Evolutionary conservation across 2,797 vertebrate species (phyloP).

Genomic region (Sebastes iracundus): DNA sequence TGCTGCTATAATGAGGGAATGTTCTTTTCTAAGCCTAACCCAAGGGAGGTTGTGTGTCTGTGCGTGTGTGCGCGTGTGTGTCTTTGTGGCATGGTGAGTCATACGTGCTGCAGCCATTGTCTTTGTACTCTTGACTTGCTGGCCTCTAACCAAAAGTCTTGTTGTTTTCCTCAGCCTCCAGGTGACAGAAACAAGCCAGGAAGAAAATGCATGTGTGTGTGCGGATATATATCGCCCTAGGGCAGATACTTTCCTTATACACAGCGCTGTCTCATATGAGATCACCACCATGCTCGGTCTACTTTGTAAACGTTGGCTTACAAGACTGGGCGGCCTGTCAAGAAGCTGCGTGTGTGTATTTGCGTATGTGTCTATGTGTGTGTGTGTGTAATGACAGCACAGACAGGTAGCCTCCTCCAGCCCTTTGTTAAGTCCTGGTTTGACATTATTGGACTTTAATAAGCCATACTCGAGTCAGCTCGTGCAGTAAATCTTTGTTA

Average conservation of each 20-base stretch:
- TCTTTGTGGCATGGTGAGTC: slow-evolving; percentile 52
- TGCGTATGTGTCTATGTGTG: background rate
- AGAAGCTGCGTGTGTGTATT: background rate
- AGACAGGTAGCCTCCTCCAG: slow-evolving; percentile 18
- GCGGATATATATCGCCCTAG: slow-evolving; percentile 4
- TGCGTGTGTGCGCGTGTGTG: background rate
- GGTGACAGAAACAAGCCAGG: slow-evolving; percentile 50
- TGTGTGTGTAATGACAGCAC: slow-evolving; percentile 29
- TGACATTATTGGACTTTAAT: slow-evolving; percentile 65
- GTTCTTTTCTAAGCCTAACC: slow-evolving; percentile 65
- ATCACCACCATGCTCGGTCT: slow-evolving; percentile 29
- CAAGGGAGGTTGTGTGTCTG: slow-evolving; percentile 21
- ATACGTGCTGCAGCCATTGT: slow-evolving; percentile 57
- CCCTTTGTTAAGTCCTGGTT: slow-evolving; percentile 49
- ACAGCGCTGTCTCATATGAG: slow-evolving; percentile 39
- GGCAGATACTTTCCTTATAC: slow-evolving; percentile 26
- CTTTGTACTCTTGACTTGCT: slow-evolving; percentile 54
- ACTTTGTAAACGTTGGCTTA: slow-evolving; percentile 23
- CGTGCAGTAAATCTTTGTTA: slow-evolving; percentile 62
- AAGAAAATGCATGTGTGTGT: background rate
- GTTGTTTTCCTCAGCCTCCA: slow-evolving; percentile 52
- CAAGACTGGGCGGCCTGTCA: background rate
- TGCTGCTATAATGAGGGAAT: slow-evolving; percentile 67
- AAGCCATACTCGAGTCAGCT: slow-evolving; percentile 48
- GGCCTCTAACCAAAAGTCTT: slow-evolving; percentile 48